phyloP scores from a whole-genome alignment of 2,888 invertebrate species.

The Gisinianus flammeolus region DNA sequence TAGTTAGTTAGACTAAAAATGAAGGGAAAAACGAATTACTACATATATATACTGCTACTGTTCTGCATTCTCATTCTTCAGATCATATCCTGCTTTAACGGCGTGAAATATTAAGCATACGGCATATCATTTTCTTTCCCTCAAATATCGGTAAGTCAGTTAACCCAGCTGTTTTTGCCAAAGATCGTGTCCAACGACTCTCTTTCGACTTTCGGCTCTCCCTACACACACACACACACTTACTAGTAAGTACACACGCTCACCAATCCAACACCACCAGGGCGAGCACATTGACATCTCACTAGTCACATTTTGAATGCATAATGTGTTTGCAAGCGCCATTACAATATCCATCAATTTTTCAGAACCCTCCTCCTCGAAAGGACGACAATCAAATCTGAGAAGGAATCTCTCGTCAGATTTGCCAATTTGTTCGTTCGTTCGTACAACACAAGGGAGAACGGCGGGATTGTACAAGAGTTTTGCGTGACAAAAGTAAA shows the following conservation, averaged over 20 bases:
- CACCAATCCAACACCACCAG: neutral
- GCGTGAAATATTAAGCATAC: constrained; percentile 6
- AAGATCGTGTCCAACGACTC: constrained; percentile 18
- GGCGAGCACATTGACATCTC: constrained; percentile 30
- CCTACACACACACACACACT: no score
- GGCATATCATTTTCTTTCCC: neutral
- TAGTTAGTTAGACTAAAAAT: neutral
- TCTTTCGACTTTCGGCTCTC: neutral
- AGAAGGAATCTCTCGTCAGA: constrained; percentile 37
- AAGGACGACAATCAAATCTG: constrained; percentile 34
- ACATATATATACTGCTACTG: constrained; percentile 17
- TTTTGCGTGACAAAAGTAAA: constrained; percentile 51
- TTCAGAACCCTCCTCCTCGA: constrained; percentile 10
- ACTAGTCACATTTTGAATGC: constrained; percentile 29
- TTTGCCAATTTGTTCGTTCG: constrained; percentile 37
- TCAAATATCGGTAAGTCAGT: constrained; percentile 18
- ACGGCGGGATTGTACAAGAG: constrained; percentile 30
- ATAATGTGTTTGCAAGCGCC: constrained; percentile 35
- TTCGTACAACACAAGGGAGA: constrained; percentile 16
- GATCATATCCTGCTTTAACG: constrained; percentile 1
- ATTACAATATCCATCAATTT: constrained; percentile 40
- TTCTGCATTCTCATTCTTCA: constrained; percentile 2
- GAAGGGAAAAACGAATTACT: constrained; percentile 5
- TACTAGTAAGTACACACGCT: neutral
- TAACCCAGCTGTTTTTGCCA: constrained; percentile 12